A percentile compares a stretch with the other conserved stretches of the same genome.
These are phyloP conservation scores for Ethmia dodecea DNA, from an alignment of 2,888 invertebrate genomes.

Conservation along the genomic window DNA sequence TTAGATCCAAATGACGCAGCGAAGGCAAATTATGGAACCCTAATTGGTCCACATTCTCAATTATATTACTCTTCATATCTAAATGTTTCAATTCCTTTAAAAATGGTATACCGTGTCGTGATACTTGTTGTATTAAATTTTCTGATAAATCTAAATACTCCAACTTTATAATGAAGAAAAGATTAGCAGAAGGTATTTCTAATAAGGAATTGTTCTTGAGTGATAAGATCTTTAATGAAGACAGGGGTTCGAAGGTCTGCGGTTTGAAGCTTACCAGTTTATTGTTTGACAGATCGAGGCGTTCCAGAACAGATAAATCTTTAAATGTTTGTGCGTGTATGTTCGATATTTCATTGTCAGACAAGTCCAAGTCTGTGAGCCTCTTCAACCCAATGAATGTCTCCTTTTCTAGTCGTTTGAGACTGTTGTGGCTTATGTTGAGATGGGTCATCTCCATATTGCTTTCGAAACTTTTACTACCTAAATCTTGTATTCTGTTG, in stretches of 20 bases:
- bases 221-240: constrained; percentile 83
- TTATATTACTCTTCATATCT: constrained; percentile 86
- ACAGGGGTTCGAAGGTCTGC: constrained; percentile 82
- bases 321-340: constrained; percentile 87
- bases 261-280: constrained; percentile 84
- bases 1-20: constrained; percentile 85
- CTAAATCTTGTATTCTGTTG: constrained; percentile 88
- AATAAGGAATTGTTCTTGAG: constrained; percentile 88
- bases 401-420: constrained; percentile 84
- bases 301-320: constrained; percentile 84
- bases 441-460: constrained; percentile 85
- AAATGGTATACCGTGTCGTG: constrained; percentile 84
- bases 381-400: constrained; percentile 85
- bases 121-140: constrained; percentile 86
- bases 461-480: constrained; percentile 88
- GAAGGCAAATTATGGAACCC: constrained; percentile 86
- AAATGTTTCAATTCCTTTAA: constrained; percentile 84
- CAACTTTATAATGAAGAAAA: constrained; percentile 81
- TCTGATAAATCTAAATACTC: constrained; percentile 86
- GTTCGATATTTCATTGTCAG: constrained; percentile 85
- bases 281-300: constrained; percentile 87
- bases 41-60: constrained; percentile 82
- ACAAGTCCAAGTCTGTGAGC: constrained; percentile 83
- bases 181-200: constrained; percentile 84
- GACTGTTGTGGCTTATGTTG: constrained; percentile 86